These are phyloP conservation scores for Gonocerus acuteangulatus DNA, from an alignment of 2,888 invertebrate species.

Conservation along the genomic window DNA sequence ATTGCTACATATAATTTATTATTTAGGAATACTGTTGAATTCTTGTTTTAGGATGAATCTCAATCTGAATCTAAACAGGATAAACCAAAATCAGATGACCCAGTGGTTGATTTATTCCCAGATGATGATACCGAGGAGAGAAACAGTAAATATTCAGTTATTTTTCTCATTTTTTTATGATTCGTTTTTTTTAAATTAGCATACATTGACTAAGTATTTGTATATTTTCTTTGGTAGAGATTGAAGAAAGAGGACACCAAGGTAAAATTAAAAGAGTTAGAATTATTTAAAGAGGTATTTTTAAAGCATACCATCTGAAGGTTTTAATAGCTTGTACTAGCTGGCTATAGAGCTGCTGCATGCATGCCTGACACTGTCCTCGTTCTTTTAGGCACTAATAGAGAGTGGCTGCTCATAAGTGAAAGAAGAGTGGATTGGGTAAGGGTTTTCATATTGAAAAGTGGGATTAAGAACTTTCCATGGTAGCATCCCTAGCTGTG, in stretches of 20 bases:
- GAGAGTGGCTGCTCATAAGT: too few relatives aligned
- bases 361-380: neutral
- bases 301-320: neutral
- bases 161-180: neutral
- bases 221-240: neutral
- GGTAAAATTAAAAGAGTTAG: neutral
- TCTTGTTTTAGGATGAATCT: constrained; percentile 41
- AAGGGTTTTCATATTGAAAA: too few relatives aligned
- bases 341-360: neutral
- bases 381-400: too few relatives aligned
- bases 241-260: neutral
- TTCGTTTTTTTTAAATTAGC: neutral
- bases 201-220: too few relatives aligned
- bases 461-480: too few relatives aligned
- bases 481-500: too few relatives aligned
- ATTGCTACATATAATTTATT: too few relatives aligned
- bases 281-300: too few relatives aligned
- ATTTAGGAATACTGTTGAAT: too few relatives aligned
- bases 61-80: constrained; percentile 52
- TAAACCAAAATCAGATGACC: constrained; percentile 58
- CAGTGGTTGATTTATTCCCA: constrained; percentile 89
- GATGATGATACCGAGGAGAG: constrained; percentile 88
- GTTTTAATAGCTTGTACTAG: neutral
- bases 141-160: constrained; percentile 57
- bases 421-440: too few relatives aligned